These are phyloP conservation scores for Hippoglossus hippoglossus DNA, from an alignment of 2,797 vertebrate genomes.

Conservation along the genomic window DNA sequence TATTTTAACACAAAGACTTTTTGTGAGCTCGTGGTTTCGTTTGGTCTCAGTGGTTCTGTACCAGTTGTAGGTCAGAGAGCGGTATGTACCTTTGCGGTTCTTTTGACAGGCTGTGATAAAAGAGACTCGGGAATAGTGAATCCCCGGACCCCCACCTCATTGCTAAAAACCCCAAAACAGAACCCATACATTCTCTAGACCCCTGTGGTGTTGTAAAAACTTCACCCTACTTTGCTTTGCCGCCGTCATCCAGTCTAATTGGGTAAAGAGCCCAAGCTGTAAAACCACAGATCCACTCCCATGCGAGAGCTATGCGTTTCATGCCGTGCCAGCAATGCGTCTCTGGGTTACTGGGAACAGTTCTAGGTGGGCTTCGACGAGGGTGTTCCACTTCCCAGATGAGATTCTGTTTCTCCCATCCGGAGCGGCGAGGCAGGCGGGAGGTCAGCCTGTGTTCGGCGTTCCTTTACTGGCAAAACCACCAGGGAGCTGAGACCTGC, in stretches of 20 bases:
- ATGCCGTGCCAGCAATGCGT: slow-evolving; percentile 81
- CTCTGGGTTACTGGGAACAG: slow-evolving; percentile 76
- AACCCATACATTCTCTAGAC: slow-evolving; percentile 70
- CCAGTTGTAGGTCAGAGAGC: slow-evolving; percentile 22
- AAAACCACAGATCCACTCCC: slow-evolving; percentile 74
- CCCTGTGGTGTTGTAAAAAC: slow-evolving; percentile 80
- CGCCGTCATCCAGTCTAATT: slow-evolving; percentile 76
- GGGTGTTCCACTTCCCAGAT: slow-evolving; percentile 80
- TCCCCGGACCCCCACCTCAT: background rate
- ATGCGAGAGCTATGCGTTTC: slow-evolving; percentile 79
- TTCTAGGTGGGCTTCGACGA: slow-evolving; percentile 81
- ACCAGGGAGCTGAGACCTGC: slow-evolving; percentile 64
- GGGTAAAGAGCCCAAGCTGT: slow-evolving; percentile 68
- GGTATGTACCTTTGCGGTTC: slow-evolving; percentile 39
- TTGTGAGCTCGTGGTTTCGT: background rate
- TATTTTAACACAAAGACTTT: background rate
- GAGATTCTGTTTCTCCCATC: slow-evolving; percentile 85
- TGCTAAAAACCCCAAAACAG: slow-evolving; percentile 52
- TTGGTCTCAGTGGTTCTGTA: slow-evolving; percentile 7
- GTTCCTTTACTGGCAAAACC: slow-evolving; percentile 68
- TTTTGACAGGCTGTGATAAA: slow-evolving; percentile 69
- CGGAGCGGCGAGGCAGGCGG: slow-evolving; percentile 67
- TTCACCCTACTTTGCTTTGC: slow-evolving; percentile 67
- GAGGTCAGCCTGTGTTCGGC: background rate
- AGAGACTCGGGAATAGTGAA: slow-evolving; percentile 56